Evolutionary conservation across 2,888 invertebrate genomes (phyloP).

Genomic region (Tridacna crocea): DNA sequence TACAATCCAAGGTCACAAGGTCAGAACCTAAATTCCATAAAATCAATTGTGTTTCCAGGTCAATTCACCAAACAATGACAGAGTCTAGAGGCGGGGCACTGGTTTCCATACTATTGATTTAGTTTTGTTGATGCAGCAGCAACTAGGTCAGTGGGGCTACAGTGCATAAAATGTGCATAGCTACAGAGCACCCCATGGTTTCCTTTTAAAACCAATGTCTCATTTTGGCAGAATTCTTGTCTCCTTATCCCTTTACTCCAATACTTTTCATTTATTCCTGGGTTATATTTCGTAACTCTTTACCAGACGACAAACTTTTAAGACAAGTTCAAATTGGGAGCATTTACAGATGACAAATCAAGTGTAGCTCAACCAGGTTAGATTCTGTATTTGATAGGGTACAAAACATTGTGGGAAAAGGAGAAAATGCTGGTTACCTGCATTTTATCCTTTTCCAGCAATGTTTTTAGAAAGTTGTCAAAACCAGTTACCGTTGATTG

Average conservation of each 20-base stretch:
- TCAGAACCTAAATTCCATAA: background rate
- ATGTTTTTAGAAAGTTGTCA: no score
- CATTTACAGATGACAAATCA: no score
- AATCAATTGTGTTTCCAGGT: constrained; percentile 10
- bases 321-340: no score
- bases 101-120: constrained; percentile 29
- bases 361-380: no score
- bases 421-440: no score
- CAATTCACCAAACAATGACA: constrained; percentile 9
- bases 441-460: no score
- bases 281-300: no score
- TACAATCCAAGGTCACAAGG: background rate
- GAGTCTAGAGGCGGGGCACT: background rate
- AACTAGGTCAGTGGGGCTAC: constrained; percentile 16
- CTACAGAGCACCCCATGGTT: constrained; percentile 13
- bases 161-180: constrained; percentile 23
- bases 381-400: no score
- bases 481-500: no score
- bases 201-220: background rate
- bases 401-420: no score
- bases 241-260: background rate
- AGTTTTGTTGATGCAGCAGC: constrained; percentile 23
- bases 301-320: no score
- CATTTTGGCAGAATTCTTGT: background rate
- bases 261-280: no score